These are phyloP conservation scores for Petromus typicus DNA, from an alignment of 2,113 vertebrate genomes.

Conservation along the genomic window DNA sequence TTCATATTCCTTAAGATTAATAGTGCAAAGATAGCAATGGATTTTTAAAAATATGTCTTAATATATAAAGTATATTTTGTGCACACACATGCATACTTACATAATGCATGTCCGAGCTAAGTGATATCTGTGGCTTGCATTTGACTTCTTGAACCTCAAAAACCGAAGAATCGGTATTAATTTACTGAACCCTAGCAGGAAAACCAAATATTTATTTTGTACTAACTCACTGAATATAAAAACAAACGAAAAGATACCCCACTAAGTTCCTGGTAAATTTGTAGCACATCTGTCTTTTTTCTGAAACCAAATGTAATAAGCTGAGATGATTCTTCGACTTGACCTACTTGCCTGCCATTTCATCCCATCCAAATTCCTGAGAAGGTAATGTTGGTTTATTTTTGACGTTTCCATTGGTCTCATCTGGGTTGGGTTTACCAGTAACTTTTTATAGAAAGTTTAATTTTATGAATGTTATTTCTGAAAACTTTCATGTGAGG, in stretches of 20 bases:
- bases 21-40: neutral
- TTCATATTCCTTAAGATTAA: neutral
- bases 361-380: constrained; percentile 50
- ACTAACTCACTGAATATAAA: constrained; percentile 12
- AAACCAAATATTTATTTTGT: constrained; percentile 51
- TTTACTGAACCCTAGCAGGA: constrained; percentile 33
- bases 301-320: constrained; percentile 52
- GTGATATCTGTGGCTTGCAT: neutral
- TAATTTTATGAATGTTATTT: constrained; percentile 75
- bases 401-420: constrained; percentile 57
- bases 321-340: neutral
- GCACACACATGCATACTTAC: neutral
- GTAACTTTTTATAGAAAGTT: constrained; percentile 74
- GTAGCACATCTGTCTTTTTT: constrained; percentile 23
- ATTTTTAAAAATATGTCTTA: neutral
- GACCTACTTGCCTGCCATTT: constrained; percentile 43
- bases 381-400: constrained; percentile 57
- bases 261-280: neutral
- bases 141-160: constrained; percentile 17
- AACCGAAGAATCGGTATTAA: constrained; percentile 22
- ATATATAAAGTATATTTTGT: neutral
- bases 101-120: neutral
- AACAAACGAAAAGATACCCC: constrained; percentile 21
- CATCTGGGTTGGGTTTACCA: constrained; percentile 58
- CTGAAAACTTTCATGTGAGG: constrained; percentile 64